Evolutionary conservation across 2,797 vertebrate genomes (phyloP).

Genomic region (Tachyglossus aculeatus): DNA sequence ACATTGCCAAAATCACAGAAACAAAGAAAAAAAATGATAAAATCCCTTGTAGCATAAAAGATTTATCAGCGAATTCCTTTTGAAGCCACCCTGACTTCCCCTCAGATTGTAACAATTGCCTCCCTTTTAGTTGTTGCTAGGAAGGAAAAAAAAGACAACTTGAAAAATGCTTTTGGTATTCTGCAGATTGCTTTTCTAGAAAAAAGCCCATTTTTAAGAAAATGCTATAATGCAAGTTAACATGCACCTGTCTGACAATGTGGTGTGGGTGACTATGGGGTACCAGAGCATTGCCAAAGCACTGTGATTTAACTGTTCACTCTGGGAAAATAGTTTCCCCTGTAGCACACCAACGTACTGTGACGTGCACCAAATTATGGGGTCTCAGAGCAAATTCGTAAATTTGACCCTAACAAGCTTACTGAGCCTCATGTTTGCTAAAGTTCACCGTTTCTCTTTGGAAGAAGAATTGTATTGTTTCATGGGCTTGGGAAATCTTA

Average conservation of each 20-base stretch:
- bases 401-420: conserved; percentile 28
- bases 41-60: conserved; percentile 16
- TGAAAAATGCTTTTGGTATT: conserved; percentile 15
- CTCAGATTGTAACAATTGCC: conserved; percentile 3
- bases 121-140: conserved; percentile 13
- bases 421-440: conserved; percentile 2
- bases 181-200: conserved; percentile 7
- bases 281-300: not conserved
- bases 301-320: conserved; percentile 42
- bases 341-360: conserved; percentile 31
- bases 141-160: conserved; percentile 12
- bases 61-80: conserved; percentile 45
- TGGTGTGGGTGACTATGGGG: not conserved
- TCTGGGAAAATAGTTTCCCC: conserved; percentile 36
- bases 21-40: conserved; percentile 42
- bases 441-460: conserved; percentile 15
- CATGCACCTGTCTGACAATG: conserved; percentile 31
- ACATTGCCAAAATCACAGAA: not conserved
- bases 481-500: conserved; percentile 8
- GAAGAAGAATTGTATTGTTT: not conserved
- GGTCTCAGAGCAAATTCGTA: conserved; percentile 50
- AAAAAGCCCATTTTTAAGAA: no score
- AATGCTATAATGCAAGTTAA: no score
- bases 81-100: conserved; percentile 35
- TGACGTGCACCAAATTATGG: conserved; percentile 43